Evolutionary conservation across 2,797 vertebrate species (phyloP), one percentile per base, ranked within the genome.

Genomic region (Dipus sagitta): DNA sequence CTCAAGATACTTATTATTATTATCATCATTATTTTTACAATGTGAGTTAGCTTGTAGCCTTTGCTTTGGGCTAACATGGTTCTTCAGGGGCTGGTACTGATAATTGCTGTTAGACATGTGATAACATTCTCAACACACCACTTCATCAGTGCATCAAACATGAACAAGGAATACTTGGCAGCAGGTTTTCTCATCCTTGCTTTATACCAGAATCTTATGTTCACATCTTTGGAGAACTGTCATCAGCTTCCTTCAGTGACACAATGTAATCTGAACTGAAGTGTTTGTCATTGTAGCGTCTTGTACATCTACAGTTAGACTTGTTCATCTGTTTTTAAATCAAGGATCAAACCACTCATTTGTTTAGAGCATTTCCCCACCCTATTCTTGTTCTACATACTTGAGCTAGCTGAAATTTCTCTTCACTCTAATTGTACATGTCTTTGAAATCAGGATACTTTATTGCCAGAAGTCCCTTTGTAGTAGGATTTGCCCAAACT

Each of bases 291-390:
- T 86, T 81, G n/a, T 42, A 74, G 12, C 11, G 17, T 13, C 2
- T 60, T 91, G 34, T 62, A 30, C 18, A 67, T 86, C 81, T 67
- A 60, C 2, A 94, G 5, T 5, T 88, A 79, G 18, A 2, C 20
- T 91, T 24, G 84, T 95, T 92, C 58, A 80, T 93, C 54, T 93
- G 1, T 74, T 90, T 90, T 82, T 92, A 75, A 5, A 38, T 68
- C 28, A 24, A 58, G 30, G 18, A 42, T 72, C 28, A 80, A 17
- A 1, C 70, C 26, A 78, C 76, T 62, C 3, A 65, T 70, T 86
- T 90, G 14, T 80, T 88, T 32, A 75, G 52, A 82, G 12, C 30
- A 2, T 42, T 82, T 30, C 34, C 79, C 18, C 9, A 38, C 17
- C 26, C 9, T 65, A 28, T 30, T 67, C 17, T 17, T 67, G 18